phyloP scores from a whole-genome alignment of 2,797 vertebrate species.

The Cryptoblepharus egeriae region DNA sequence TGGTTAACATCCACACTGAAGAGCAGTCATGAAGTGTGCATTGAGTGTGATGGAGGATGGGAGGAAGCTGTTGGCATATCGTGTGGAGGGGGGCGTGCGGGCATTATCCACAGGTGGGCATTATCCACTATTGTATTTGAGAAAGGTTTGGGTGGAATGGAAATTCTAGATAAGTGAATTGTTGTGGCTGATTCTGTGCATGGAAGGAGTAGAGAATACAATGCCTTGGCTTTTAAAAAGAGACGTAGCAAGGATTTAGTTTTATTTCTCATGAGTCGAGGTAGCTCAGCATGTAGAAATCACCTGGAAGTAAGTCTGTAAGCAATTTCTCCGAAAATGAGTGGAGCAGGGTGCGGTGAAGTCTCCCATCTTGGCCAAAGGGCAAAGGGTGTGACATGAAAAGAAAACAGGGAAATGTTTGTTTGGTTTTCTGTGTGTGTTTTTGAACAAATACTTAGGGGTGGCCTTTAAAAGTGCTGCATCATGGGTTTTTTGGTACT shows the following conservation, averaged over 20 bases:
- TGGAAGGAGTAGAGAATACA: neutral
- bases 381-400: conserved; percentile 77
- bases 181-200: neutral
- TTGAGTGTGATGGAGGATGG: neutral
- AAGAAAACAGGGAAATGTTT: too few species aligned
- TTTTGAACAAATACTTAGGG: conserved; percentile 61
- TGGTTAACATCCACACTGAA: too few species aligned
- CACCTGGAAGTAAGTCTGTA: conserved; percentile 49
- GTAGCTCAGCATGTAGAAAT: conserved; percentile 47
- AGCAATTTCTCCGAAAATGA: conserved; percentile 63
- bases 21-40: too few species aligned
- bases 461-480: conserved; percentile 64
- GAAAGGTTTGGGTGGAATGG: neutral
- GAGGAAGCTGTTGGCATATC: too few species aligned
- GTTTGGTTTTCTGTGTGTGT: too few species aligned
- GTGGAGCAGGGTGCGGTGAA: conserved; percentile 68
- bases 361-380: conserved; percentile 68
- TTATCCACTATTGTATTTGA: neutral
- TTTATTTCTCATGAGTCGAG: conserved; percentile 36
- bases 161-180: neutral
- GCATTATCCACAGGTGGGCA: too few species aligned
- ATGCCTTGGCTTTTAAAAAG: conserved; percentile 39
- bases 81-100: too few species aligned
- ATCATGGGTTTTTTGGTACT: conserved; percentile 62
- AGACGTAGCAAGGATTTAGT: conserved; percentile 35